These are phyloP conservation scores for Drymonia ruficornis DNA, from an alignment of 2,888 invertebrate genomes.

Conservation along the genomic window DNA sequence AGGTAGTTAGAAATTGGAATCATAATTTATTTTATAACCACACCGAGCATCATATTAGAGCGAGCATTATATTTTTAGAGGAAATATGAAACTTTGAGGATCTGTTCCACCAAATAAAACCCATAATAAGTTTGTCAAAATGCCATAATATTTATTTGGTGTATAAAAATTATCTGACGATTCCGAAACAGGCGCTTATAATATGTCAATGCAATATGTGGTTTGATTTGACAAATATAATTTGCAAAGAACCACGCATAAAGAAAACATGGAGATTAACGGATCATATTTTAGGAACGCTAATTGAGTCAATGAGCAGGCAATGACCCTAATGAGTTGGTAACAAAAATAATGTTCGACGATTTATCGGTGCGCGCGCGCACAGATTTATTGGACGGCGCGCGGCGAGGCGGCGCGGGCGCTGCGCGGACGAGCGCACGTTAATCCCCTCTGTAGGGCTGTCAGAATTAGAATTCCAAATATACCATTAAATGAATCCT, in stretches of 20 bases:
- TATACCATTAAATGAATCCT: constrained; percentile 3
- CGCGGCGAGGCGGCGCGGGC: constrained; percentile 55
- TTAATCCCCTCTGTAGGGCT: constrained; percentile 76
- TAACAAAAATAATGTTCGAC: constrained; percentile 82
- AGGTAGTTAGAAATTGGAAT: background rate
- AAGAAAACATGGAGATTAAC: constrained; percentile 66
- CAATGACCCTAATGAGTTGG: constrained; percentile 84
- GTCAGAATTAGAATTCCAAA: constrained; percentile 33
- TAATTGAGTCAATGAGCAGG: constrained; percentile 81
- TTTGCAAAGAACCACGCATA: constrained; percentile 55
- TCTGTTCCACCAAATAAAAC: no score
- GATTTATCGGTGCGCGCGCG: constrained; percentile 81
- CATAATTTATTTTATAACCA: background rate
- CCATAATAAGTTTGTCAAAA: no score
- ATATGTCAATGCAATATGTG: constrained; percentile 39
- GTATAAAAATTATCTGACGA: no score
- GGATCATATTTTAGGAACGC: constrained; percentile 66
- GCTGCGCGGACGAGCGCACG: constrained; percentile 52
- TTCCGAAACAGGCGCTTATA: no score
- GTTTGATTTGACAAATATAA: constrained; percentile 60
- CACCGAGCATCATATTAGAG: background rate
- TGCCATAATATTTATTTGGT: no score
- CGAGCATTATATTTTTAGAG: background rate
- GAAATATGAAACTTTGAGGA: constrained; percentile 20
- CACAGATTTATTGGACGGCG: constrained; percentile 76